A percentile compares a stretch with the other conserved stretches of the same genome.
phyloP scores from a whole-genome alignment of 35 echinoderm and acorn worm genomes.

The Holothuria glaberrima region DNA sequence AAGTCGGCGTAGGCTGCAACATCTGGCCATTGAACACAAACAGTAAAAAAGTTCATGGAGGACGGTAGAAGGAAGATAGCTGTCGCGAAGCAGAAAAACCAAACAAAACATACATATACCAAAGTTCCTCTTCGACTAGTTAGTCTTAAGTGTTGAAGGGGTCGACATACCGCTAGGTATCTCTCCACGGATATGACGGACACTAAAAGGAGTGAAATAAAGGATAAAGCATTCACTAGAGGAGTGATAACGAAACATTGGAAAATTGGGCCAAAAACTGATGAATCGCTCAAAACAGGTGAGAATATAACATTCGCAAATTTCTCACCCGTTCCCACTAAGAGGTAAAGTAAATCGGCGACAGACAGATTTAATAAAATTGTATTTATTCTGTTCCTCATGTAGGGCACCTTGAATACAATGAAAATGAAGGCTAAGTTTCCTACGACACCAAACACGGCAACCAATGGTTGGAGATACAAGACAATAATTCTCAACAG shows the following conservation, averaged over 20 bases:
- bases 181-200: conserved; percentile 64
- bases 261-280: conserved; percentile 35
- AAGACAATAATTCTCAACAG: not conserved
- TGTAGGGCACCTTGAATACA: conserved; percentile 55
- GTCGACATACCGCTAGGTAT: conserved; percentile 70
- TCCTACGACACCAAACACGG: conserved; percentile 56
- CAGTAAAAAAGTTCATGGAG: conserved; percentile 21
- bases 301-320: conserved; percentile 42
- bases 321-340: conserved; percentile 59
- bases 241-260: conserved; percentile 47
- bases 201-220: conserved; percentile 58
- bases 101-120: conserved; percentile 36
- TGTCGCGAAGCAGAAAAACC: conserved; percentile 41
- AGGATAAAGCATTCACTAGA: conserved; percentile 39
- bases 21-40: conserved; percentile 34
- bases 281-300: conserved; percentile 37
- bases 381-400: conserved; percentile 68
- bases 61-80: conserved; percentile 53
- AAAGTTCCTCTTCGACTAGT: conserved; percentile 24
- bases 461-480: conserved; percentile 50
- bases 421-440: conserved; percentile 71
- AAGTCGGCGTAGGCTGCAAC: not conserved
- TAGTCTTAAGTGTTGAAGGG: conserved; percentile 45
- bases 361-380: conserved; percentile 71
- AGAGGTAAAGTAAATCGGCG: conserved; percentile 60